Evolutionary conservation across 2,888 invertebrate species (phyloP), one percentile per base, ranked within the genome.

Genomic region (Scaptomyza caliginosa): DNA sequence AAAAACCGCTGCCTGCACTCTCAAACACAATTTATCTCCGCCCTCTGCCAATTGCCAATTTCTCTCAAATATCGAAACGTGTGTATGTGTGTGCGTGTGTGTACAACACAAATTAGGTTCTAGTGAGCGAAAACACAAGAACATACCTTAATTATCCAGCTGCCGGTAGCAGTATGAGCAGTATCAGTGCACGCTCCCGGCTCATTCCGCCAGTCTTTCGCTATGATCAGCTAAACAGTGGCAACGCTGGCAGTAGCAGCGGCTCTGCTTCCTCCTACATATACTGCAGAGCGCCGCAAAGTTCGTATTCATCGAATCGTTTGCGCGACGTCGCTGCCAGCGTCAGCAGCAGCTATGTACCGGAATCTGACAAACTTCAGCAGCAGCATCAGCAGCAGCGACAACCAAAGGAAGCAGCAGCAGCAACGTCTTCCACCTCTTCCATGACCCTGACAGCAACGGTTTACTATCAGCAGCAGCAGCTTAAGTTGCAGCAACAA

Each of bases 381-480:
- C 55, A 40, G 11, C 42, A 43, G 28, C 56, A 42, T 23, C 54
- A 34, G 24, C 39, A 49, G 13, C 57, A 34, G 23, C 57, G 56
- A 16, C 58, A 51, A 4, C 13, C 24, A 21, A 46, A 40, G 26
- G 30, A 55, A 17, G 13, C 34, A 43, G 13, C 55, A 59, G 23
- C 39, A 17, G 16, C 24, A 30, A 26, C 36, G 17, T 28, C 50
- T 30, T 32, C 67, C 30, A 48, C 30, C 38, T 34, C 55, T 32
- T 70, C 80, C 38, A 85, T 75, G 80, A 81, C 81, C 6, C 49
- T 83, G 10, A 87, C 82, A 51, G 83, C 83, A 16, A 83, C 76
- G 11, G 76, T 86, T 28, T 88, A 84, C 70, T 83, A 88, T 75
- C 77, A 80, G 32, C 76, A 83, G 19, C 68, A 83, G n/a, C 85